Base-by-base conservation (phyloP, 2,113 vertebrate genomes). In the Cebidichthys violaceus region DNA sequence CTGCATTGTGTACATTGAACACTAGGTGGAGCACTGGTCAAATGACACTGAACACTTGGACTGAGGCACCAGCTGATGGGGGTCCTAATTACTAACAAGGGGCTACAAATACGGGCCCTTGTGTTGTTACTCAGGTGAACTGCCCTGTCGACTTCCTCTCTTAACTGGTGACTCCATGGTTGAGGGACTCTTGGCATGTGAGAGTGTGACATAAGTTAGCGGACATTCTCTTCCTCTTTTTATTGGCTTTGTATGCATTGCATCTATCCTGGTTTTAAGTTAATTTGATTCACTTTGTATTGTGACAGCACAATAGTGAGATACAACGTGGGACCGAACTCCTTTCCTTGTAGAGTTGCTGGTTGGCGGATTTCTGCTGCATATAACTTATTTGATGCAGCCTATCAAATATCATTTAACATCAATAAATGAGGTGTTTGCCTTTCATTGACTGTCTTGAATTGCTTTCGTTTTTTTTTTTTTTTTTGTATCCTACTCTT, bases 1-100 rank as follows among this genome's bases (percentile, higher is more conserved):
- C 71, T 47, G 17, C 24, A 2, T 31, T 22, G 62, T 10, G 61
- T 31, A 2, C 1, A 57, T 62, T 27, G 14, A 37, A 41, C 88
- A 76, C 77, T 76, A 81, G 74, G 24, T 88, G 74, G 80, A 0
- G 73, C 22, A 9, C 50, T n/a, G 50, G 45, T 45, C 43, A 45
- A 17, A 45, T 15, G 4, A 45, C 3, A 47, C 2, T n/a, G 9
- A 10, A 54, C 2, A n/a, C 22, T 22, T 54, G 52, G 6, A n/a
- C 52, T 14, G 9, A 54, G 20, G 52, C 22, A 22, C 22, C 20
- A 22, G 52, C 8, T n/a, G 52, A n/a, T n/a, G 3, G 22, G 14
- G 52, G 10, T 54, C 52, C 2, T 54, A 10, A 54, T 54, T n/a
- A 20, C 47, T 52, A 20, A 52, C 22, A 9, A 24, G 1, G 7